Base-by-base conservation (phyloP, 2,888 invertebrate genomes). In the Drosophila mimica region DNA sequence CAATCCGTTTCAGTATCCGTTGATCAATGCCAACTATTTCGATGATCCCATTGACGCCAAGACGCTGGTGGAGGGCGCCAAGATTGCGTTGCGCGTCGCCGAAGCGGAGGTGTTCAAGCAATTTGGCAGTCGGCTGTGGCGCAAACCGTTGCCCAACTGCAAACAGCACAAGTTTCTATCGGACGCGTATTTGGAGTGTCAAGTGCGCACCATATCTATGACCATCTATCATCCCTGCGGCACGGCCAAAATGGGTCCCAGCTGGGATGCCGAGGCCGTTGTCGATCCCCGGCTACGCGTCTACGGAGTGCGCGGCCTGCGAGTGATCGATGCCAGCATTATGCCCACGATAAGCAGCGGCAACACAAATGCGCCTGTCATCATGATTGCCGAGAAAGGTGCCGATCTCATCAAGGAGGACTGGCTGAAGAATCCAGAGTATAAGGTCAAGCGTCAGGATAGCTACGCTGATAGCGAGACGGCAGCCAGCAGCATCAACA, bases 11-110 rank as follows among this genome's bases (percentile, higher is more conserved):
- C 96, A 97, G 58, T 96, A 96, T 89, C 99, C 99, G 0, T 91
- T 96, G 34, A 97, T 99, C 92, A 96, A 99, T 92, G 97, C 99
- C 3, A 98, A 98, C 91, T 99, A 99, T 92, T 96, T 98, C 83
- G 96, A 96, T 72, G 96, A 98, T 92, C 96, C 96, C 0, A 92
- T 94, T 67, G 98, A 97, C 91, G 96, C 97, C 0, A 95, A 96
- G 63, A 95, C 96, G 0, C 93, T 98, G n/a, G 96, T 98, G 0
- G 98, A 98, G 92, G 97, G 97, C 4, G 96, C 96, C 1, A 96
- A 96, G 90, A 95, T 97, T 66, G 97, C 96, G 0, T 82, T 96
- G 36, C 93, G 94, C 83, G 95, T 97, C 6, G 96, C 96, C 67
- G 95, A 96, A 81, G 96, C 96, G 0, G 94, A 95, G 67, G 96